Conservation (phyloP, 23 tunicate genomes). For the Styela clava region DNA sequence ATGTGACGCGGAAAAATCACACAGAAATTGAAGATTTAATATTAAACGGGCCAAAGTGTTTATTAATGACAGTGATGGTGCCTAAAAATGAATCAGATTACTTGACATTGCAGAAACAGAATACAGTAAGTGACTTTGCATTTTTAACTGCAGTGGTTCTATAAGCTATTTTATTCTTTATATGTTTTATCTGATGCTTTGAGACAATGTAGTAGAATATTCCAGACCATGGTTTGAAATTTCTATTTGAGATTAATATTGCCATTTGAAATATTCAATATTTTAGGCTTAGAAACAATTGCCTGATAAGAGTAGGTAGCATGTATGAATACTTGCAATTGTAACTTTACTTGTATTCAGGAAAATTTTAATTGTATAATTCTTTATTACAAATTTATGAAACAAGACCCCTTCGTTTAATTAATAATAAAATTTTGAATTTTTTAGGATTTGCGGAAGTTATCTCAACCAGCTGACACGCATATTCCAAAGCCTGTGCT, state of each 20-base stretch:
- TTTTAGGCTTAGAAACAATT: neutral
- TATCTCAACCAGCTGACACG: neutral
- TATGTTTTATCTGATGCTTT: no score
- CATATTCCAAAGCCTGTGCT: conserved; percentile 14
- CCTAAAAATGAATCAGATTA: conserved; percentile 27
- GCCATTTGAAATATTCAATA: neutral
- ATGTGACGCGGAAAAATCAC: conserved; percentile 40
- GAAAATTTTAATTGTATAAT: no score
- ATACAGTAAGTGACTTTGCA: conserved; percentile 28
- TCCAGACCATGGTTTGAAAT: neutral
- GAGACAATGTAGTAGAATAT: no score
- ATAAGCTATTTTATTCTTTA: no score
- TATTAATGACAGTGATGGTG: conserved; percentile 57
- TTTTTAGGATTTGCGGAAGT: neutral
- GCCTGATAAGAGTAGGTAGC: no score
- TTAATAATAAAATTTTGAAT: no score
- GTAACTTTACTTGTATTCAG: no score
- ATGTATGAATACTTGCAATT: no score
- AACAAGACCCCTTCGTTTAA: no score
- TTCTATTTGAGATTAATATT: neutral
- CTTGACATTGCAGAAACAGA: neutral
- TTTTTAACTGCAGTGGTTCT: no score
- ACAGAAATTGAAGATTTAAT: conserved; percentile 66
- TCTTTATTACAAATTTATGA: no score
- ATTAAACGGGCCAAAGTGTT: conserved; percentile 62